Evolutionary conservation across 2,888 invertebrate genomes (phyloP).

Genomic region (Argyresthia albistria): DNA sequence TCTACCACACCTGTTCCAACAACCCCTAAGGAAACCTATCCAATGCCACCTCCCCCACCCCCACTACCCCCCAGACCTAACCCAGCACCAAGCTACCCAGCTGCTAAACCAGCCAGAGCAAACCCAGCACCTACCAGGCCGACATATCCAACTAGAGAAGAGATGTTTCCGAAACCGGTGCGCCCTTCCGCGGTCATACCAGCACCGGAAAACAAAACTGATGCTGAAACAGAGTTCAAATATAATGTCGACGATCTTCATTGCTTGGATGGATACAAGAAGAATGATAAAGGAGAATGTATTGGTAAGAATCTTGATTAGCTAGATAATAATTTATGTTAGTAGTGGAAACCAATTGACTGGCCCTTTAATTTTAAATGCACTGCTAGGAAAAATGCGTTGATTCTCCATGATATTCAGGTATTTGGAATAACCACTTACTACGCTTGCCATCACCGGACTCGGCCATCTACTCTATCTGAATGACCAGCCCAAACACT

Average conservation of each 20-base stretch:
- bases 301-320: conserved; percentile 51
- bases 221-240: conserved; percentile 15
- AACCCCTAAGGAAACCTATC: conserved; percentile 8
- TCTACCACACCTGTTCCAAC: conserved; percentile 6
- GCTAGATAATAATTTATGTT: too few relatives aligned
- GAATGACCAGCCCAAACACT: too few relatives aligned
- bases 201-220: too few relatives aligned
- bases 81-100: not conserved
- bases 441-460: too few relatives aligned
- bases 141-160: conserved; percentile 14
- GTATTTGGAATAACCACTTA: too few relatives aligned
- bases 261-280: conserved; percentile 68
- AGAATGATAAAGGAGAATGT: conserved; percentile 68
- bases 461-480: too few relatives aligned
- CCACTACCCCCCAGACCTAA: not conserved
- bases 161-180: conserved; percentile 17
- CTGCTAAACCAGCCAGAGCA: not conserved
- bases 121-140: conserved; percentile 15
- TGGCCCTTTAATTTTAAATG: too few relatives aligned
- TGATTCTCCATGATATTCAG: too few relatives aligned
- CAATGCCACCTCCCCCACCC: conserved; percentile 7
- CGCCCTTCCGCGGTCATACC: not conserved
- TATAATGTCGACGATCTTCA: conserved; percentile 40
- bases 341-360: too few relatives aligned
- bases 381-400: too few relatives aligned